Percentiles rank a stretch among this genome's conserved stretches.
Evolutionary conservation across 2,113 vertebrate genomes (phyloP).

Genomic region (Hippotragus niger): DNA sequence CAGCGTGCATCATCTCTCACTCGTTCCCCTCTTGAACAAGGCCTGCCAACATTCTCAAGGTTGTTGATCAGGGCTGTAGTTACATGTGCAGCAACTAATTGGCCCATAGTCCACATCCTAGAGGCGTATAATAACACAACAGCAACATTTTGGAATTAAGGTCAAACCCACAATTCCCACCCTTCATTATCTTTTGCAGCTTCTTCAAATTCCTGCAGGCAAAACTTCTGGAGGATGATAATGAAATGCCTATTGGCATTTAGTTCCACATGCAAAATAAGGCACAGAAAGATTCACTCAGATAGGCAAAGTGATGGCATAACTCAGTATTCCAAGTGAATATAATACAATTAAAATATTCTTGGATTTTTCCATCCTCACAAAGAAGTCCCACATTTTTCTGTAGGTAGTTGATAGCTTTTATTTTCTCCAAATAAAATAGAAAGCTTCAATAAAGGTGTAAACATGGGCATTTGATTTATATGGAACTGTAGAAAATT

Average conservation of each 20-base stretch:
- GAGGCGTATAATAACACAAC: neutral
- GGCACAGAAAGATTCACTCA: neutral
- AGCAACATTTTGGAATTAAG: constrained; percentile 27
- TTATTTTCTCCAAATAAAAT: constrained; percentile 55
- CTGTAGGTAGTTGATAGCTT: neutral
- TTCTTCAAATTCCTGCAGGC: constrained; percentile 9
- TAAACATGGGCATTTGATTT: constrained; percentile 69
- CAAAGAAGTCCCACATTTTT: constrained; percentile 26
- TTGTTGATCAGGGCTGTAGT: neutral
- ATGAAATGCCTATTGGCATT: neutral
- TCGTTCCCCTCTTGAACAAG: neutral
- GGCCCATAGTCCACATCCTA: neutral
- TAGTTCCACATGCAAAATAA: neutral
- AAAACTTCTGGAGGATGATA: neutral
- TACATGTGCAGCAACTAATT: neutral
- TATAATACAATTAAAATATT: neutral
- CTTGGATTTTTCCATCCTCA: constrained; percentile 1
- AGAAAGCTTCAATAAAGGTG: constrained; percentile 45
- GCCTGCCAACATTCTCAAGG: neutral
- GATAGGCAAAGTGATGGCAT: neutral
- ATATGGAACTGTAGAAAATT: constrained; percentile 63
- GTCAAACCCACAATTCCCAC: neutral
- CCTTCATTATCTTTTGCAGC: constrained; percentile 1
- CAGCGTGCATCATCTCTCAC: neutral
- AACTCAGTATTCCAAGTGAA: constrained; percentile 11